phyloP scores from a whole-genome alignment of 2,797 vertebrate species.

The Hirundo rustica region DNA sequence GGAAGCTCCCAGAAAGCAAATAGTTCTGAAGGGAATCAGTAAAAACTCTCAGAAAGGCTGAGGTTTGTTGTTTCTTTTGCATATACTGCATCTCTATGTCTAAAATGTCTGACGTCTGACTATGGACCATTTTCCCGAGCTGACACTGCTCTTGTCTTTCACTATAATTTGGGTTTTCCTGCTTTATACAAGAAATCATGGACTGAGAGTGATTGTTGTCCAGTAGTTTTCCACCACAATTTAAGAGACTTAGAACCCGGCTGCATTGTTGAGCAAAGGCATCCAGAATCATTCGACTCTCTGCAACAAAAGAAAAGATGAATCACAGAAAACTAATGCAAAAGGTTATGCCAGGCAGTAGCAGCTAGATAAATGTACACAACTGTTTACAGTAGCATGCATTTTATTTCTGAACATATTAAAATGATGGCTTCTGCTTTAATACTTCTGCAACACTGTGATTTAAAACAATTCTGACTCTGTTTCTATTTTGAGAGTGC shows the following conservation, averaged over 20 bases:
- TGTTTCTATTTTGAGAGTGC: conserved; percentile 74
- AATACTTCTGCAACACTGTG: conserved; percentile 38
- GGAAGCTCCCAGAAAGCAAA: conserved; percentile 87
- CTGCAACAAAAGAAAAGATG: conserved; percentile 76
- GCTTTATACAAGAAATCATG: conserved; percentile 88
- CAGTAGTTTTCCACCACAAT: conserved; percentile 91
- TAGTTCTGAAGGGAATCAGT: conserved; percentile 97
- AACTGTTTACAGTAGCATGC: conserved; percentile 17
- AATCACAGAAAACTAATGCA: conserved; percentile 44
- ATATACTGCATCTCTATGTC: conserved; percentile 86
- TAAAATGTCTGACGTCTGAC: conserved; percentile 80
- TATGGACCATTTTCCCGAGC: conserved; percentile 79
- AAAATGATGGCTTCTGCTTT: conserved; percentile 36
- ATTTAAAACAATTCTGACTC: conserved; percentile 64
- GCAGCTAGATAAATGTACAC: background rate
- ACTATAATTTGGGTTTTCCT: conserved; percentile 82
- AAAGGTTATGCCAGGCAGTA: conserved; percentile 33
- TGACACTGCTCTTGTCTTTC: conserved; percentile 81
- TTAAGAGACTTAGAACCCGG: conserved; percentile 94
- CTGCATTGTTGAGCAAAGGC: conserved; percentile 98
- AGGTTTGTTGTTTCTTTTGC: conserved; percentile 94
- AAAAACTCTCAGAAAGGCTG: conserved; percentile 93
- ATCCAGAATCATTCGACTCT: conserved; percentile 95
- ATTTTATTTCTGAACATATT: conserved; percentile 41
- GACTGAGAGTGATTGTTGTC: conserved; percentile 82